A percentile compares a stretch with the other conserved stretches of the same genome.
These are phyloP conservation scores for Timema cristinae DNA, from an alignment of 2,888 invertebrate genomes.

Conservation along the genomic window DNA sequence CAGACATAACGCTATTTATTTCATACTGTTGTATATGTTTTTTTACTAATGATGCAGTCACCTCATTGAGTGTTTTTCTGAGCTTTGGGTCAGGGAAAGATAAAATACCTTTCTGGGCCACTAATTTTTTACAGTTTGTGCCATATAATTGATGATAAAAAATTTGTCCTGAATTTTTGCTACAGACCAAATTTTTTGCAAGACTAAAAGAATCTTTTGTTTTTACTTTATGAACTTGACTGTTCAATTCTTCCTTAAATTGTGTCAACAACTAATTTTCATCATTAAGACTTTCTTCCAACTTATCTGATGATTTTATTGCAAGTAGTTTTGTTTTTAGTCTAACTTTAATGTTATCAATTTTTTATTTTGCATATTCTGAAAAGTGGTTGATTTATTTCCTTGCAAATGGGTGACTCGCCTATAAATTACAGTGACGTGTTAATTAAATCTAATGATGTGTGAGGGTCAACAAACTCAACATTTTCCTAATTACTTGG, in stretches of 20 bases:
- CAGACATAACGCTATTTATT: not conserved
- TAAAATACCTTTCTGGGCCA: slow-evolving; percentile 3
- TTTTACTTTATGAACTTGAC: not conserved
- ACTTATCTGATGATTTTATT: not conserved
- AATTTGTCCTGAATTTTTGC: not conserved
- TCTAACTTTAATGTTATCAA: slow-evolving; percentile 1
- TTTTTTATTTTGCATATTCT: slow-evolving; percentile 3
- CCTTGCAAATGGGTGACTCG: not conserved
- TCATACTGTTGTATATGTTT: not conserved
- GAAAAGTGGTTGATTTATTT: not conserved
- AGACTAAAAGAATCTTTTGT: not conserved
- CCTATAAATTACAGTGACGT: not conserved
- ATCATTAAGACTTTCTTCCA: not conserved
- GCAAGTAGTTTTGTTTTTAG: not conserved
- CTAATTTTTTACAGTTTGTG: not conserved
- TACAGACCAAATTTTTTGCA: not conserved
- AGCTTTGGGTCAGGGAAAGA: not conserved
- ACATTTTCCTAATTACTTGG: not conserved
- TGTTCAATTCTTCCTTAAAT: slow-evolving; percentile 2
- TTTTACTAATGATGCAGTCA: not conserved
- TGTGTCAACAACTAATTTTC: not conserved
- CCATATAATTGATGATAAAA: slow-evolving; percentile 4
- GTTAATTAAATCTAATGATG: slow-evolving; percentile 2
- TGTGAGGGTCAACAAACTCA: slow-evolving; percentile 3
- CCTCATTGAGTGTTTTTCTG: not conserved